A percentile compares a stretch with the other conserved stretches of the same genome.
phyloP scores from a whole-genome alignment of 2,113 vertebrate species.

The Suncus etruscus region DNA sequence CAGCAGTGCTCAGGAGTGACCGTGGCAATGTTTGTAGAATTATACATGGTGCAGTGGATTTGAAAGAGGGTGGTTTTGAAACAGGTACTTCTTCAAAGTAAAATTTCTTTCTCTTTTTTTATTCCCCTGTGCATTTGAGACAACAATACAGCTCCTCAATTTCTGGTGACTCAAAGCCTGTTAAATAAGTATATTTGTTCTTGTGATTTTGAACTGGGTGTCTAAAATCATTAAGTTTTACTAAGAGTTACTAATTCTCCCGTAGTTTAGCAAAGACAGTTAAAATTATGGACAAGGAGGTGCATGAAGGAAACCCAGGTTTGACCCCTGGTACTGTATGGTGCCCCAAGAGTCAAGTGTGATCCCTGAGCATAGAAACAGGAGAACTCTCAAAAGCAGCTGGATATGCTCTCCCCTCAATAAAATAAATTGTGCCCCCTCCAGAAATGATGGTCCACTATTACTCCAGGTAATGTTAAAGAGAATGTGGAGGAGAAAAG shows the following conservation, averaged over 20 bases:
- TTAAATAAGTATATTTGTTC: not conserved
- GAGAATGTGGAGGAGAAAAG: not conserved
- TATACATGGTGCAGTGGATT: too few species aligned
- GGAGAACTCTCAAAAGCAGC: too few species aligned
- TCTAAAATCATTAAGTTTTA: not conserved
- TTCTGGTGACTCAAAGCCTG: not conserved
- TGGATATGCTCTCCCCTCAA: not conserved
- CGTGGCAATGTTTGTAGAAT: too few species aligned
- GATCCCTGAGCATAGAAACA: too few species aligned
- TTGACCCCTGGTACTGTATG: too few species aligned
- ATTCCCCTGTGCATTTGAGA: not conserved
- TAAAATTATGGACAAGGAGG: too few species aligned
- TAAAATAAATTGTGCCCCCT: not conserved
- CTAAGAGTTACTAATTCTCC: not conserved
- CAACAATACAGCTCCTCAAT: not conserved
- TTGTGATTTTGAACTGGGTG: not conserved
- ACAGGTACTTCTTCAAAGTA: not conserved
- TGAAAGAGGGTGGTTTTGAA: too few species aligned
- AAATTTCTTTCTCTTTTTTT: conserved; percentile 11
- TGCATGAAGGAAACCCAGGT: too few species aligned
- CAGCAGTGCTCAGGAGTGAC: too few species aligned
- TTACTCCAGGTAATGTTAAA: not conserved
- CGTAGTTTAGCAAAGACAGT: not conserved
- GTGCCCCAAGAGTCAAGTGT: too few species aligned
- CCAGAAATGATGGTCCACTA: not conserved